A percentile compares a stretch with the other conserved stretches of the same genome.
These are phyloP conservation scores for Miltochrista miniata DNA, from an alignment of 2,888 invertebrate species.

Conservation along the genomic window DNA sequence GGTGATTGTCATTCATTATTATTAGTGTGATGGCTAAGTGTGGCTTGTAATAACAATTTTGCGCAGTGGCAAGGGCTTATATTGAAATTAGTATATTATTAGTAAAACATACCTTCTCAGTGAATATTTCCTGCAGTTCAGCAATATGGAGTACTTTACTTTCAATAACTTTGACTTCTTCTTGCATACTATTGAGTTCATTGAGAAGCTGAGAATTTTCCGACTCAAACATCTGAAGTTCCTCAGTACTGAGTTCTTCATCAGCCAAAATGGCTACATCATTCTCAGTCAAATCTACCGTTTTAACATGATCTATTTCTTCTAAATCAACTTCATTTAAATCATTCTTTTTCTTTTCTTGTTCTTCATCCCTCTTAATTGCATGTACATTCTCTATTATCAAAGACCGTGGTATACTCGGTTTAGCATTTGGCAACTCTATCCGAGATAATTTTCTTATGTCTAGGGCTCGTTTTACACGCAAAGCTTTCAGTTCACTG, in stretches of 20 bases:
- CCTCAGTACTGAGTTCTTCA: constrained; percentile 91
- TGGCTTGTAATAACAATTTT: too few species aligned
- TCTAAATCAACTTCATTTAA: constrained; percentile 33
- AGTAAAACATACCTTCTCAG: constrained; percentile 92
- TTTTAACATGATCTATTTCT: constrained; percentile 56
- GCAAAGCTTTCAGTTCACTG: constrained; percentile 93
- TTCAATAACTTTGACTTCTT: constrained; percentile 95
- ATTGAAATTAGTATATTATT: too few species aligned
- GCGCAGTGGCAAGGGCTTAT: too few species aligned
- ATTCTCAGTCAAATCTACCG: constrained; percentile 69
- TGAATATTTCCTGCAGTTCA: constrained; percentile 96
- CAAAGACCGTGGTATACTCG: constrained; percentile 64
- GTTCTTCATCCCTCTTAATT: constrained; percentile 41
- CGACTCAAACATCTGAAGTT: constrained; percentile 95
- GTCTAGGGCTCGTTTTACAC: constrained; percentile 93
- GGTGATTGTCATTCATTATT: too few species aligned
- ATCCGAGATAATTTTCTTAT: constrained; percentile 90
- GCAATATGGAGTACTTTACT: constrained; percentile 98
- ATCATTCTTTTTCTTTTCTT: constrained; percentile 40
- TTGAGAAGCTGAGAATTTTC: constrained; percentile 95
- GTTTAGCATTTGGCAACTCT: constrained; percentile 69
- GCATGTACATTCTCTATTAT: constrained; percentile 49
- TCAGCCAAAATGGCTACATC: constrained; percentile 77
- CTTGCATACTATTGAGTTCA: constrained; percentile 93
- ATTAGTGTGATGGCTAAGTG: too few species aligned